Evolutionary conservation across 2,113 vertebrate genomes (phyloP).

Genomic region (Anhinga rufa): DNA sequence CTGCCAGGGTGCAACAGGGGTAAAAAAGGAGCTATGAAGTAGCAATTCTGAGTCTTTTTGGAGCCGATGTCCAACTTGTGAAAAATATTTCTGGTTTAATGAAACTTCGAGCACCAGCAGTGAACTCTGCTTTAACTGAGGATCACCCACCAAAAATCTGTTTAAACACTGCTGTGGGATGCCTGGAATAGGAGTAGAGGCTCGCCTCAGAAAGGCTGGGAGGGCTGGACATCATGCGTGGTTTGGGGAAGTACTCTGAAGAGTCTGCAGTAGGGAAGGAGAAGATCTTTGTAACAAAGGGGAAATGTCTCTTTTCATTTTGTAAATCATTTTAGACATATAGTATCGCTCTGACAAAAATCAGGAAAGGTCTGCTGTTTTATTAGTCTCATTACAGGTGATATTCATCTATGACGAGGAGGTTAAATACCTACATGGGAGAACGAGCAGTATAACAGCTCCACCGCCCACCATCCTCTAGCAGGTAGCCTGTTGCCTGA

Average conservation of each 20-base stretch:
- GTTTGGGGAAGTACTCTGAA: accelerated
- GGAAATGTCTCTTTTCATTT: not conserved
- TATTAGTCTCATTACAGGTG: not conserved
- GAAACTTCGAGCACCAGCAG: not conserved
- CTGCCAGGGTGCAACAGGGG: not conserved
- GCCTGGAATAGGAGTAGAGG: not conserved
- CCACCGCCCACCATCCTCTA: not conserved
- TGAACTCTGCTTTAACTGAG: not conserved
- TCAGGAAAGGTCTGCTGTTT: not conserved
- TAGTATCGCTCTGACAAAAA: not conserved
- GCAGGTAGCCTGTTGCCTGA: not conserved
- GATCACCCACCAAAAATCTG: not conserved
- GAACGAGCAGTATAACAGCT: not conserved
- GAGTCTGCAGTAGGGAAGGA: not conserved
- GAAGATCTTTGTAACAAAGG: not conserved
- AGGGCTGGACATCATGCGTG: accelerated
- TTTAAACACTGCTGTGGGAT: not conserved
- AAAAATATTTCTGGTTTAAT: not conserved
- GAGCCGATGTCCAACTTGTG: not conserved
- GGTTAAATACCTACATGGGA: not conserved
- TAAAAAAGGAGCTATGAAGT: not conserved
- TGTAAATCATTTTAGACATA: not conserved
- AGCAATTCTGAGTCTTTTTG: not conserved
- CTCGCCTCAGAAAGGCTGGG: not conserved
- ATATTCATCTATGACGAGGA: not conserved